Percentiles rank a stretch among this genome's conserved stretches.
These are phyloP conservation scores for Arrhamphus sclerolepis DNA, from an alignment of 2,797 vertebrate species.

Conservation along the genomic window DNA sequence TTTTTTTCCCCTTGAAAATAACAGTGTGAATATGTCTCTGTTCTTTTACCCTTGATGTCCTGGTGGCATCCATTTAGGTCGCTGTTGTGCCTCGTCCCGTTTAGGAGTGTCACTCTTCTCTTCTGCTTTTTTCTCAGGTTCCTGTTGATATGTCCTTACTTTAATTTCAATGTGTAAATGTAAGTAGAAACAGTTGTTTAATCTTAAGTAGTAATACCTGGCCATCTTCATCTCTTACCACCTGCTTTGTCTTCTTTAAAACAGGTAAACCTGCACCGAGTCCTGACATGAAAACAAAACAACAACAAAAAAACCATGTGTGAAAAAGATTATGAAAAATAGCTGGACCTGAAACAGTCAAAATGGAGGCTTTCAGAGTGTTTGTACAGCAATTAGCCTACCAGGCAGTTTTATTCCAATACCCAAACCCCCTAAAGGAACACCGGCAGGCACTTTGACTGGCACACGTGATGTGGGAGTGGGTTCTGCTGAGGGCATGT, in stretches of 20 bases:
- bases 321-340: neutral
- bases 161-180: neutral
- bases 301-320: conserved; percentile 3
- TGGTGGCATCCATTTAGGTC: conserved; percentile 78
- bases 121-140: conserved; percentile 40
- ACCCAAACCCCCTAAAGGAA: conserved; percentile 62
- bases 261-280: conserved; percentile 71
- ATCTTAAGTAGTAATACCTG: conserved; percentile 33
- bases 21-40: neutral
- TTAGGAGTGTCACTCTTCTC: conserved; percentile 36
- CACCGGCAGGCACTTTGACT: conserved; percentile 34
- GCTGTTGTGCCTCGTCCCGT: conserved; percentile 48
- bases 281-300: conserved; percentile 51
- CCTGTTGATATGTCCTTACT: conserved; percentile 35
- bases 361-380: neutral
- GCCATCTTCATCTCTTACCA: conserved; percentile 40
- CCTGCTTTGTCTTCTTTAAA: conserved; percentile 72
- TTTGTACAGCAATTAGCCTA: conserved; percentile 33
- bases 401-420: conserved; percentile 77
- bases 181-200: neutral
- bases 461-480: conserved; percentile 24
- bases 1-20: neutral
- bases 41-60: conserved; percentile 74
- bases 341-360: neutral
- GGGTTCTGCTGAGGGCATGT: conserved; percentile 72